phyloP scores from a whole-genome alignment of 2,797 vertebrate genomes.

The Cichlasoma orientale region DNA sequence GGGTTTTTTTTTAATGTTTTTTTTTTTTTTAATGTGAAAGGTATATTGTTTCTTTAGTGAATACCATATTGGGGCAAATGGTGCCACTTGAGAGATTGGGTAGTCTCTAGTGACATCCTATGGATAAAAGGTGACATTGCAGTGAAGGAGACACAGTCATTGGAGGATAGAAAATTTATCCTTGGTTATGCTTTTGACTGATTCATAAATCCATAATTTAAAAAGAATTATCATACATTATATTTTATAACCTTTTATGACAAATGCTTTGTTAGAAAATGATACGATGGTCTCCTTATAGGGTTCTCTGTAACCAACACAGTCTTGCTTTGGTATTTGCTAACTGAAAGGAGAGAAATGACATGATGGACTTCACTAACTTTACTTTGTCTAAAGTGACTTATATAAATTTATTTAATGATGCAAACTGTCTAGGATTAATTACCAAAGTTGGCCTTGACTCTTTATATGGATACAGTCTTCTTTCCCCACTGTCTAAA shows the following conservation, averaged over 20 bases:
- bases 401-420: neutral
- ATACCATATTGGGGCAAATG: too few relatives aligned
- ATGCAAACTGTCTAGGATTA: neutral
- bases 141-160: neutral
- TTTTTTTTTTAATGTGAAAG: neutral
- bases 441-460: too few relatives aligned
- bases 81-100: neutral
- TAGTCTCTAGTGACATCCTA: slow-evolving; percentile 55
- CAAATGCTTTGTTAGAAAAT: neutral
- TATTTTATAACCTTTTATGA: neutral
- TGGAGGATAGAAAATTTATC: fast-evolving
- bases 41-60: neutral
- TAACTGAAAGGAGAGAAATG: neutral
- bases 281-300: neutral
- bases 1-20: too few relatives aligned
- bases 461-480: too few relatives aligned
- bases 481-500: neutral
- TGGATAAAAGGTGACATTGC: slow-evolving; percentile 31
- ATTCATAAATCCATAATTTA: neutral
- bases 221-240: too few relatives aligned
- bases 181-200: neutral
- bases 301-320: neutral
- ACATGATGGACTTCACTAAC: neutral
- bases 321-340: neutral
- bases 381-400: neutral